Base-by-base conservation (phyloP, 2,797 vertebrate species). In the Smutsia gigantea region DNA sequence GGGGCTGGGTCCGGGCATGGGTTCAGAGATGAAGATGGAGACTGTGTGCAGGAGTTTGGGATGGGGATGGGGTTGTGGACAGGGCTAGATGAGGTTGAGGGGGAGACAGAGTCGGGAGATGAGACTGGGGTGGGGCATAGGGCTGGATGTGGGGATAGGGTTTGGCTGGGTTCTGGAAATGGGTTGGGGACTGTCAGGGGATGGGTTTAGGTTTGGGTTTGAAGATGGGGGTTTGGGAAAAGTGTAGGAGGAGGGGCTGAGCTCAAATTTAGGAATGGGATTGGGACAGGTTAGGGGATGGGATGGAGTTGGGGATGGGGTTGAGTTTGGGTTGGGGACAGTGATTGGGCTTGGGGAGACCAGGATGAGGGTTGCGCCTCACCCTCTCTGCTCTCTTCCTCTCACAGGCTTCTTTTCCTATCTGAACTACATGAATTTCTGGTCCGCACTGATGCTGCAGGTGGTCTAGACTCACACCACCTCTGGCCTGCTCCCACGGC, bases 361-460 rank as follows among this genome's bases (percentile, higher is more conserved):
- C 27, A 66, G 34, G 25, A 17, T 66, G 37, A 49, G 57, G 46
- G 19, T 18, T 34, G 19, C 13, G 0, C 25, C 66, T 88, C 57
- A 94, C 5, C 5, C 5, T 29, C 7, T 92, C 34, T 93, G 46
- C 49, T 51, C 46, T 94, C 84, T 84, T 66, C 53, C n/a, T 75
- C 75, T 53, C 77, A 4, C 85, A 98, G 97, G 97, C 78, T 64
- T 97, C 34, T 21, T 96, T 75, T 97, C 94, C 87, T 97, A 97
- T 34, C 69, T 98, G 79, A 98, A 98, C 85, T 97, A 97, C 49
- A 23, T 94, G 10, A 96, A 96, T 53, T 97, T 97, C 96, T 97
- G 97, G 97, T 97, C 87, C 61, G 46, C 94, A 77, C 68, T 95
- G 81, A 37, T 81, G 0, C 11, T 37, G 19, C 84, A 93, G n/a